Percentiles rank a stretch among this genome's conserved stretches.
Conservation (phyloP, 2,797 vertebrate species). For the Vespertilio murinus region DNA sequence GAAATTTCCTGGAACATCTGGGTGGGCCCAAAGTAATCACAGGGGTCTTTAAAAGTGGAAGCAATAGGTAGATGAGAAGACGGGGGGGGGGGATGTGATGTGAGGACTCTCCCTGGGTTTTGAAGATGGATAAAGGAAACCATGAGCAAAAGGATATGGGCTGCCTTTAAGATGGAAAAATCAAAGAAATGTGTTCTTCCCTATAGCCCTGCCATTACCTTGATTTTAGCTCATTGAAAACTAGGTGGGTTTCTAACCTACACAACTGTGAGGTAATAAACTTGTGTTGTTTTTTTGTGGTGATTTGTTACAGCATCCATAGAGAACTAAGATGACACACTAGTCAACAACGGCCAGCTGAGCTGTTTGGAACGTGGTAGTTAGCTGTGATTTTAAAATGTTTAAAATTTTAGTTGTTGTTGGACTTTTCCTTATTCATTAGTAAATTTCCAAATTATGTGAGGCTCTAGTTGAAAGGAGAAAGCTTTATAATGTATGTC, state of each 20-base stretch:
- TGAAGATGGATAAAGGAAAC: neutral
- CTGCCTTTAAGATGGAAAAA: neutral
- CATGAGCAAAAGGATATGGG: neutral
- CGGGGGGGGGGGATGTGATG: neutral
- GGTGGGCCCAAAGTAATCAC: neutral
- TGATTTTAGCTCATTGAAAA: neutral
- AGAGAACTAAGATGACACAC: neutral
- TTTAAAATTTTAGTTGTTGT: neutral
- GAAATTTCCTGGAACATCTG: neutral
- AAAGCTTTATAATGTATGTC: neutral
- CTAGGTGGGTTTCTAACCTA: neutral
- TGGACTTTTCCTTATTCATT: neutral
- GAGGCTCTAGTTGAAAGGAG: neutral
- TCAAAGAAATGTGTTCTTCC: neutral
- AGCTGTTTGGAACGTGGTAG: neutral
- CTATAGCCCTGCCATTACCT: neutral
- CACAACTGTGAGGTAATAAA: neutral
- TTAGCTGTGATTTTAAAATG: neutral
- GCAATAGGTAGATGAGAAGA: neutral
- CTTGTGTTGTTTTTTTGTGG: neutral
- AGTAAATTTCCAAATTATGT: neutral
- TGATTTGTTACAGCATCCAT: neutral
- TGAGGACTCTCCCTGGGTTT: neutral
- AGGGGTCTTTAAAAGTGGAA: neutral
- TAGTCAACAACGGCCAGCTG: neutral